Evolutionary conservation across 2,113 vertebrate genomes (phyloP).

Genomic region (Azemiops feae): DNA sequence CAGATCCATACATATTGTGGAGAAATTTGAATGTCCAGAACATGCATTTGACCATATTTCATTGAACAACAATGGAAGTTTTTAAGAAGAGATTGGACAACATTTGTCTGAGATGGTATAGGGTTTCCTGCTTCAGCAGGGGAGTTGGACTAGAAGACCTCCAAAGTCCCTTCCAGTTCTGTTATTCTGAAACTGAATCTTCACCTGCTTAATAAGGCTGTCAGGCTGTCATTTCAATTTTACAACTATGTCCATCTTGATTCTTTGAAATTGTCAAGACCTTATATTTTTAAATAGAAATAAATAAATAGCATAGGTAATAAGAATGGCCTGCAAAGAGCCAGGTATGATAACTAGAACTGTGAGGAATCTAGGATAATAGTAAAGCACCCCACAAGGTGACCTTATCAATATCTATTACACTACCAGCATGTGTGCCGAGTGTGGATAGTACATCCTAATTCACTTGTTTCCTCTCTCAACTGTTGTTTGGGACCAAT

Average conservation of each 20-base stretch:
- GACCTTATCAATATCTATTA: slow-evolving; percentile 52
- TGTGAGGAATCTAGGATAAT: slow-evolving; percentile 32
- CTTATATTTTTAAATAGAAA: slow-evolving; percentile 8
- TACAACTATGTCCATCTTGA: neutral
- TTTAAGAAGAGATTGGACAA: neutral
- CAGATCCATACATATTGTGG: neutral
- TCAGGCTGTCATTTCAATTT: neutral
- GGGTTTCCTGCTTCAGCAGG: neutral
- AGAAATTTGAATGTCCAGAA: neutral
- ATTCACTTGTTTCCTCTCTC: slow-evolving; percentile 48
- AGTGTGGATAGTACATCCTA: slow-evolving; percentile 4
- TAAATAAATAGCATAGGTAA: neutral
- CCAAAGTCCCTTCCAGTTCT: neutral
- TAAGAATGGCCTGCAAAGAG: slow-evolving; percentile 44
- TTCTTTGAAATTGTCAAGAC: neutral
- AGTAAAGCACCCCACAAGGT: slow-evolving; percentile 41
- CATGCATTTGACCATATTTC: neutral
- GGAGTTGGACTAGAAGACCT: neutral
- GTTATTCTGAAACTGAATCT: neutral
- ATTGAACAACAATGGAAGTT: neutral
- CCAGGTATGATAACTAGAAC: slow-evolving; percentile 35
- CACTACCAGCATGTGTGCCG: slow-evolving; percentile 9
- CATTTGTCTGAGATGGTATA: neutral
- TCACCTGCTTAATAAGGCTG: neutral
- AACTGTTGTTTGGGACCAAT: slow-evolving; percentile 8